A percentile compares a stretch with the other conserved stretches of the same genome.
These are phyloP conservation scores for Nasonia longicornis DNA, from an alignment of 1,140 invertebrate species.

Conservation along the genomic window DNA sequence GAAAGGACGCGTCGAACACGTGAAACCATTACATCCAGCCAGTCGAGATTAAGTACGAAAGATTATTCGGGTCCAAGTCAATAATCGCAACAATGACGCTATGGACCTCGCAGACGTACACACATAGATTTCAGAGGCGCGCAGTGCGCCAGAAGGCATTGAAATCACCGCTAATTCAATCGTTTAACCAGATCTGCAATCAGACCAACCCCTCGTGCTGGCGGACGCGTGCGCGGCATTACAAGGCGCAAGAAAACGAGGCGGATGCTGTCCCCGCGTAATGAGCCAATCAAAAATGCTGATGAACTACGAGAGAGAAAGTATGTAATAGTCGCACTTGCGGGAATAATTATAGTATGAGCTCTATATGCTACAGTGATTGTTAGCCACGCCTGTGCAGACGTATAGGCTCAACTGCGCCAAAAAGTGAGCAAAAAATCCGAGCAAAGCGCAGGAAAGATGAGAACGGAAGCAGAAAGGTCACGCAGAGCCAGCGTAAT, in stretches of 20 bases:
- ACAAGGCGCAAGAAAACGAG: slow-evolving; percentile 6
- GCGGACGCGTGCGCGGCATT: background rate
- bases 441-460: background rate
- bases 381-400: background rate
- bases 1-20: too few species aligned
- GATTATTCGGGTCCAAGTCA: too few species aligned
- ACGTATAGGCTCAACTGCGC: background rate
- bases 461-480: slow-evolving; percentile 42
- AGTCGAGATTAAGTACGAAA: too few species aligned
- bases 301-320: background rate
- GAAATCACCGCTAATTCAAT: slow-evolving; percentile 39
- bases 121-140: too few species aligned
- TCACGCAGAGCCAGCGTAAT: slow-evolving; percentile 15
- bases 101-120: too few species aligned
- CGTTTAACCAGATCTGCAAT: slow-evolving; percentile 33
- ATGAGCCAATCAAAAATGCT: background rate
- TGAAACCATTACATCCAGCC: too few species aligned
- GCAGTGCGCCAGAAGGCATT: slow-evolving; percentile 8
- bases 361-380: background rate
- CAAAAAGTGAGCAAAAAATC: background rate
- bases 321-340: background rate
- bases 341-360: too few species aligned
- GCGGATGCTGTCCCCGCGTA: background rate
- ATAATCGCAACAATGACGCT: too few species aligned
- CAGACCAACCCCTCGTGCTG: background rate